Evolutionary conservation across 2,888 invertebrate genomes (phyloP).

Genomic region (Troides helena): DNA sequence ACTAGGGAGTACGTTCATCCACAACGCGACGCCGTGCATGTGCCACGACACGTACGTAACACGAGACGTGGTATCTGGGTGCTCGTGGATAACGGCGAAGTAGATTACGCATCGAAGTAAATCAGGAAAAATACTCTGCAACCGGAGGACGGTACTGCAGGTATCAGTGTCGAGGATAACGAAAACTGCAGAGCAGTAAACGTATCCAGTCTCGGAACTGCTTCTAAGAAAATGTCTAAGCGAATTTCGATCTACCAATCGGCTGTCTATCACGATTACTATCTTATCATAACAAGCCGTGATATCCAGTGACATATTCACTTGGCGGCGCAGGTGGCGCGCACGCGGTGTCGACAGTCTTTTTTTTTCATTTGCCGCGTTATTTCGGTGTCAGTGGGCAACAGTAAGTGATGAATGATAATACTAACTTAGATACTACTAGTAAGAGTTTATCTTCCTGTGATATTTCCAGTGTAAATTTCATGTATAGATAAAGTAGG

Average conservation of each 20-base stretch:
- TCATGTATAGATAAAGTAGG: too few species aligned
- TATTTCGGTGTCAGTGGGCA: conserved; percentile 25
- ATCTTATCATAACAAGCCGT: conserved; percentile 41
- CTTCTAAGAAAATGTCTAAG: conserved; percentile 1
- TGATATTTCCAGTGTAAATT: too few species aligned
- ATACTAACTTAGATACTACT: neutral
- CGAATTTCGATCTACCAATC: conserved; percentile 25
- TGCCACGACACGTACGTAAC: too few species aligned
- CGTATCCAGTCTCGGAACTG: neutral
- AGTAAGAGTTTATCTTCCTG: too few species aligned
- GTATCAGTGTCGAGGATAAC: neutral
- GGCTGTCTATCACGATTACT: conserved; percentile 36
- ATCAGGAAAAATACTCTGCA: too few species aligned
- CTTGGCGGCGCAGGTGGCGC: conserved; percentile 33
- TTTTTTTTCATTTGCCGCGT: conserved; percentile 17
- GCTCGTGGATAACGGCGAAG: too few species aligned
- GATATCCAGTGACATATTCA: conserved; percentile 41
- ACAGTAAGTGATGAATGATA: conserved; percentile 31
- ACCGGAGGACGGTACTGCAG: too few species aligned
- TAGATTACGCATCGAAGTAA: too few species aligned
- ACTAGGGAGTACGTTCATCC: too few species aligned
- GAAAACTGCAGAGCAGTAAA: too few species aligned
- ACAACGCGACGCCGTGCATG: too few species aligned
- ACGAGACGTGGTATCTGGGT: too few species aligned
- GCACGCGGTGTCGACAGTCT: conserved; percentile 34